A percentile compares a stretch with the other conserved stretches of the same genome.
Conservation (phyloP, 2,888 invertebrate species). For the Rhimphoctona megacephalus region DNA sequence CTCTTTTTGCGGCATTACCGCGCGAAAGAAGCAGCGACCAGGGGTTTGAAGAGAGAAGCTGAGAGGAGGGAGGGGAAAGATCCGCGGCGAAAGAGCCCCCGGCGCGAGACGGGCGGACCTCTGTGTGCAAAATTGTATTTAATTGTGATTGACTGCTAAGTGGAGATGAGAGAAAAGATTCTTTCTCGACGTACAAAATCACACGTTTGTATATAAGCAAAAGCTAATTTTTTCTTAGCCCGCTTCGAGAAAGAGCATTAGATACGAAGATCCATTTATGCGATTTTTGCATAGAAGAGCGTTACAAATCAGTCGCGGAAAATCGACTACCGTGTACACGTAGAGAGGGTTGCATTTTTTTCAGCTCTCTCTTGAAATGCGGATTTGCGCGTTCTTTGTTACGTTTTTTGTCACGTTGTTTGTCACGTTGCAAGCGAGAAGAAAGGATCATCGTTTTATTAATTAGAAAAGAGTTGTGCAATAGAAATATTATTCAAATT, state of each 20-base stretch:
- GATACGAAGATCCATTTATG: conserved; percentile 32
- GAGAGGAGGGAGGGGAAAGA: background rate
- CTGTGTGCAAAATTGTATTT: conserved; percentile 83
- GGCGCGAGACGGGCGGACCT: conserved; percentile 49
- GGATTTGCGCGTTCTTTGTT: background rate
- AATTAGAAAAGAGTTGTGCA: background rate
- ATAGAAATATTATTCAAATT: background rate
- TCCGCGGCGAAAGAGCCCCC: conserved; percentile 49
- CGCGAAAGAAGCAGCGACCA: conserved; percentile 64
- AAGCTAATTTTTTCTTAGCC: conserved; percentile 18
- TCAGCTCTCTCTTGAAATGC: background rate
- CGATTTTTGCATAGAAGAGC: conserved; percentile 31
- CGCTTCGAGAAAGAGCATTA: conserved; percentile 16
- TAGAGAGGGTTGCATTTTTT: background rate
- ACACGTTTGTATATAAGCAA: conserved; percentile 9
- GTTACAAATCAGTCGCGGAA: conserved; percentile 45
- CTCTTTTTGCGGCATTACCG: conserved; percentile 82
- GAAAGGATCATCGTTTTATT: background rate
- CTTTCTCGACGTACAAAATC: background rate
- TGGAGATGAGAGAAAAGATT: conserved; percentile 70
- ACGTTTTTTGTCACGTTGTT: too few relatives aligned
- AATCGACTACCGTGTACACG: conserved; percentile 31
- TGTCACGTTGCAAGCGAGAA: too few relatives aligned
- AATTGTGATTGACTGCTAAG: conserved; percentile 84
- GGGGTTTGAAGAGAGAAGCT: conserved; percentile 35